Evolutionary conservation across 92 coral and sea anemone genomes (phyloP), one percentile per base, ranked within the genome.

Genomic region (Montipora capitata): DNA sequence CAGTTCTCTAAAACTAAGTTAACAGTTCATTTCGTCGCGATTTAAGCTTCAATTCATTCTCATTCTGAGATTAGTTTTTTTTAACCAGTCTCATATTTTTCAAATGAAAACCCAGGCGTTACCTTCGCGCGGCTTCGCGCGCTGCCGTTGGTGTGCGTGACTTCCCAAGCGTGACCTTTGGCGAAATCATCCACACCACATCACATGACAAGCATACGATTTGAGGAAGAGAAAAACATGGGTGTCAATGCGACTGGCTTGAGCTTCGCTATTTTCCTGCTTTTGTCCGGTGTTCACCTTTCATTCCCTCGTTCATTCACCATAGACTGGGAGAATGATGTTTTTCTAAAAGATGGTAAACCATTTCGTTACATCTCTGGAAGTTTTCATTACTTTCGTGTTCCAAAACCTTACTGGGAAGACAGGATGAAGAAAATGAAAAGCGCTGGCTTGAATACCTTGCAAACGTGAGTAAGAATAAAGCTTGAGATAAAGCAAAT

Each of bases 351-450:
- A 84, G 98, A 96, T 94, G 98, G 99, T 10, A 79, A 93, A 79
- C 98, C 99, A 13, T 96, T 96, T 83, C 96, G 99, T 59, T 96
- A 96, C 86, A 92, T 96, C 18, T 94, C 99, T 35, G 99, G 98
- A 12, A 95, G 98, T 39, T 72, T 96, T 67, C 94, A 91, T 15
- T 96, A 96, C 71, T 93, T 90, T 78, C 83, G 99, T 49, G 92
- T 94, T 49, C 94, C 99, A 40, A 80, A 83, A 10, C 66, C 66
- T 82, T 91, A 94, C 78, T 96, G 99, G 99, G 80, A 82, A 72
- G 99, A 96, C 79, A 90, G 99, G 61, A 56, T 96, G 81, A 59
- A 81, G 85, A 96, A 96, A 79, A 96, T 96, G 94, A 93, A 89
- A 72, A 94, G 93, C 27, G 92, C 94, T 1, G 99, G 99, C 16